Evolutionary conservation across 2,797 vertebrate genomes (phyloP).

Genomic region (Chiloscyllium punctatum): DNA sequence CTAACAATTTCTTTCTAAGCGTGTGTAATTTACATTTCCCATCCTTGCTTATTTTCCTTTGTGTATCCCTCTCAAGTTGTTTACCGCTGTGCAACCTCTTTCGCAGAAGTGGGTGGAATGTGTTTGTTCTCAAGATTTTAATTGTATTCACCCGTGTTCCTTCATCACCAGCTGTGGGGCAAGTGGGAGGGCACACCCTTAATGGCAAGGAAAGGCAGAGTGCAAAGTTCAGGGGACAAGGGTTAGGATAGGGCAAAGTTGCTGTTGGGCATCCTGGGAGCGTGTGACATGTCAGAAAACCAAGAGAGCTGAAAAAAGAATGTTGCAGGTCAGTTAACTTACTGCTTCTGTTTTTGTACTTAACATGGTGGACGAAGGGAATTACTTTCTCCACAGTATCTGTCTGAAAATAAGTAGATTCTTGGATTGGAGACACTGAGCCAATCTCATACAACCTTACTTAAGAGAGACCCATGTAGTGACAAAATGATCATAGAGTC

Average conservation of each 20-base stretch:
- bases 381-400: background rate
- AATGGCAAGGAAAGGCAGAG: background rate
- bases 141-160: background rate
- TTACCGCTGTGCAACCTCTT: background rate
- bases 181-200: background rate
- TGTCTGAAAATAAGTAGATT: background rate
- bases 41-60: background rate
- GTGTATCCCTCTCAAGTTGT: background rate
- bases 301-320: background rate
- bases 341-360: background rate
- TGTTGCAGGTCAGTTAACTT: background rate
- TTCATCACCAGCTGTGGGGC: background rate
- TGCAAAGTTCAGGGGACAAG: background rate
- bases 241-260: background rate
- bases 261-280: background rate
- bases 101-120: background rate
- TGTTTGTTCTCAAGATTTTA: background rate
- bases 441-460: background rate
- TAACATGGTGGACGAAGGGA: background rate
- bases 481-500: background rate
- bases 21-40: background rate
- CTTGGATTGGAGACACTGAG: background rate
- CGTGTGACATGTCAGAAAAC: background rate
- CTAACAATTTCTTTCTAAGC: background rate
- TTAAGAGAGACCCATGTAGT: background rate